Conservation (phyloP, 2,888 invertebrate species). For the Euzetes globulus region DNA sequence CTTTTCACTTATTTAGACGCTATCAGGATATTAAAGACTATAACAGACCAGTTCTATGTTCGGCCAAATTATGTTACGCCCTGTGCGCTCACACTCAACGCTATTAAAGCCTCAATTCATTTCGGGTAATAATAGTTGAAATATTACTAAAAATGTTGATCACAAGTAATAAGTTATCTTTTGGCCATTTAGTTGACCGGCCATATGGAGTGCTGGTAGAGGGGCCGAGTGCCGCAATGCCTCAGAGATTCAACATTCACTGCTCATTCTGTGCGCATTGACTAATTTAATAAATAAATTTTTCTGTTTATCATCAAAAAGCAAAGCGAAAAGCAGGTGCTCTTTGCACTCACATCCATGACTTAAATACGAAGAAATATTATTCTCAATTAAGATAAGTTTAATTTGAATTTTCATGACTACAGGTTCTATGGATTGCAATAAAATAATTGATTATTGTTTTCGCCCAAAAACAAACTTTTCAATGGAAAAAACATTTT, state of each 20-base stretch:
- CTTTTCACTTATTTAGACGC: conserved; percentile 27
- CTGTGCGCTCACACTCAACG: neutral
- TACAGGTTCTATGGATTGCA: neutral
- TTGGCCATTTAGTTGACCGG: conserved; percentile 16
- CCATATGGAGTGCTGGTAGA: neutral
- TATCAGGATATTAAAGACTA: conserved; percentile 1
- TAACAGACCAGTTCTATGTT: neutral
- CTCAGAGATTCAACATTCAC: too few relatives aligned
- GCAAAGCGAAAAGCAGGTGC: conserved; percentile 10
- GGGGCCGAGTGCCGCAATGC: too few relatives aligned
- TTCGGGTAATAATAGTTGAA: conserved; percentile 26
- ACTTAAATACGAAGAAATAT: conserved; percentile 7
- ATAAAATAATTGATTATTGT: conserved; percentile 27
- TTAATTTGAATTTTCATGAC: conserved; percentile 22
- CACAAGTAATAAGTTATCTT: conserved; percentile 22
- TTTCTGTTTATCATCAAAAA: neutral
- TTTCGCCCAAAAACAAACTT: conserved; percentile 16
- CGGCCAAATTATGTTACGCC: conserved; percentile 24
- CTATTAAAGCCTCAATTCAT: neutral
- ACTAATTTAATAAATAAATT: conserved; percentile 28
- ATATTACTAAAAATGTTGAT: conserved; percentile 11
- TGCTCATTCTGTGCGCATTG: neutral
- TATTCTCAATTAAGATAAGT: neutral
- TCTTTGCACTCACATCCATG: conserved; percentile 1
- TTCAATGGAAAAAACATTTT: neutral